A percentile compares a stretch with the other conserved stretches of the same genome.
Evolutionary conservation across 2,888 invertebrate genomes (phyloP).

Genomic region (Arctia plantaginis): DNA sequence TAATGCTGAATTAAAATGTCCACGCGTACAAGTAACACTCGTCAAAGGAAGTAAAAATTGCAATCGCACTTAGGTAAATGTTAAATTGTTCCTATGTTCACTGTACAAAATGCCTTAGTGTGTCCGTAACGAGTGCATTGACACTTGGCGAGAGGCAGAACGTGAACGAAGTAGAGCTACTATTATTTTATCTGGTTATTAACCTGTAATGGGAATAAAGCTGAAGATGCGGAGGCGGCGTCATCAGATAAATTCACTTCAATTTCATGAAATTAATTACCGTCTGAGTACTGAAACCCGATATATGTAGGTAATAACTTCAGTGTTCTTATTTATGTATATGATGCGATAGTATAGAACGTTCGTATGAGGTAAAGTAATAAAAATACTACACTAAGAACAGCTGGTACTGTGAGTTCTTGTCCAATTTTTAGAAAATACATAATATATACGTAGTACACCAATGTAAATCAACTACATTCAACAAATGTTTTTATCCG

Average conservation of each 20-base stretch:
- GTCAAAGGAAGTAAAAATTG: neutral
- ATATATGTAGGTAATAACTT: neutral
- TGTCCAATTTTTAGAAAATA: too few species aligned
- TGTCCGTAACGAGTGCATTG: constrained; percentile 62
- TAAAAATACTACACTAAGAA: too few species aligned
- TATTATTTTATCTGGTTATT: constrained; percentile 62
- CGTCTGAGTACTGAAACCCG: neutral
- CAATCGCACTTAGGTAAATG: constrained; percentile 36
- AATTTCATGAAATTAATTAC: constrained; percentile 14
- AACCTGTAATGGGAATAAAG: constrained; percentile 55
- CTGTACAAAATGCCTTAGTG: constrained; percentile 54
- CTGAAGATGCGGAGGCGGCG: constrained; percentile 39
- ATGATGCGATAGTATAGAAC: too few species aligned
- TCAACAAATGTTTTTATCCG: too few species aligned
- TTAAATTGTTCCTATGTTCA: constrained; percentile 46
- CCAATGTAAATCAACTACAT: too few species aligned
- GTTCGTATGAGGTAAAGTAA: too few species aligned
- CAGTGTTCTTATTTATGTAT: neutral
- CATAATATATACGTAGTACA: too few species aligned
- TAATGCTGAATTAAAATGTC: neutral
- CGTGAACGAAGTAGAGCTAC: constrained; percentile 46
- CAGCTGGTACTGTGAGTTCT: too few species aligned
- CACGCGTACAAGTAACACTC: neutral
- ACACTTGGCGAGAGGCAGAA: constrained; percentile 56
- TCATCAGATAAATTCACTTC: constrained; percentile 46